Conservation (phyloP, 2,113 vertebrate genomes). For the Canis aureus region DNA sequence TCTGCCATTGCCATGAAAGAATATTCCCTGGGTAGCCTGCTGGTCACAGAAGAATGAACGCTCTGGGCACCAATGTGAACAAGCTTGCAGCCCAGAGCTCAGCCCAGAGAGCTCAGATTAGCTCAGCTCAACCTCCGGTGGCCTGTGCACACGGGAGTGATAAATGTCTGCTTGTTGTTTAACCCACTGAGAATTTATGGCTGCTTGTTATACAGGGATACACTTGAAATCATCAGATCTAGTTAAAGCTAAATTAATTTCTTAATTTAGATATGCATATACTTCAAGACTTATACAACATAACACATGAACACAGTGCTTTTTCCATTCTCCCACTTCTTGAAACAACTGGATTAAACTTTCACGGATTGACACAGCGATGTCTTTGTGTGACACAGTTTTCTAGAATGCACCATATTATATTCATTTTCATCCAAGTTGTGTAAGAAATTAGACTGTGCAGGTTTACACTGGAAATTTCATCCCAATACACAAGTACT, state of each 20-base stretch:
- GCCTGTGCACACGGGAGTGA: background rate
- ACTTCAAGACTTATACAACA: background rate
- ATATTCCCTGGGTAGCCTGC: background rate
- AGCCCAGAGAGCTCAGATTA: background rate
- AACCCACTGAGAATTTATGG: background rate
- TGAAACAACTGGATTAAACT: background rate
- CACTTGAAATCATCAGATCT: background rate
- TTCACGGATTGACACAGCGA: background rate
- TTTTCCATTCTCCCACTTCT: background rate
- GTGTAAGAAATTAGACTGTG: background rate
- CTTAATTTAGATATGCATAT: background rate
- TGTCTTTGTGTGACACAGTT: background rate
- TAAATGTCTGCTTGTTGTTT: background rate
- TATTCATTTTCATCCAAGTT: background rate
- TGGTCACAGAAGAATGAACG: background rate
- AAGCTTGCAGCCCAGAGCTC: background rate
- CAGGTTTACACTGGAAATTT: constrained; percentile 3
- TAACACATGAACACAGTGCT: background rate
- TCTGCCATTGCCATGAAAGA: background rate
- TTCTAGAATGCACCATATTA: background rate
- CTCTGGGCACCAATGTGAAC: background rate
- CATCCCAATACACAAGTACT: background rate
- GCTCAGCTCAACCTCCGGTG: background rate
- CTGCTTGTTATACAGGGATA: background rate
- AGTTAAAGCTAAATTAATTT: background rate